Conservation (phyloP, 2,888 invertebrate genomes). For the Yponomeuta evonymella region DNA sequence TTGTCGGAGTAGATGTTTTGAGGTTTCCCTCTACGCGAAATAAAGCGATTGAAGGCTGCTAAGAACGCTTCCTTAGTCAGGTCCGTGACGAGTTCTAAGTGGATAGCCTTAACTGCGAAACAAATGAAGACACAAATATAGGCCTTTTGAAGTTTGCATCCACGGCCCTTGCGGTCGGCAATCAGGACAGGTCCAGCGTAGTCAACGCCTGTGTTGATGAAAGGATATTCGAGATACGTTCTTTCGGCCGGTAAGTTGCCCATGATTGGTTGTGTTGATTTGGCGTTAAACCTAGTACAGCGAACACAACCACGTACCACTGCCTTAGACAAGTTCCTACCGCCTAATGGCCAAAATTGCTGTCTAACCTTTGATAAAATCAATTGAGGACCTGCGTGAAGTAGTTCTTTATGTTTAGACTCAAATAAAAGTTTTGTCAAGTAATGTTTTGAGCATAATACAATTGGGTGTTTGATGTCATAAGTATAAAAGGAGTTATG, state of each 20-base stretch:
- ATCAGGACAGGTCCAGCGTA: constrained; percentile 29
- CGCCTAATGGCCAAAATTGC: neutral
- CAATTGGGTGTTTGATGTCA: too few relatives aligned
- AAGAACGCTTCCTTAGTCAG: constrained; percentile 20
- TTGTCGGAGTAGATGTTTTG: constrained; percentile 19
- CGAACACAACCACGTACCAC: constrained; percentile 12
- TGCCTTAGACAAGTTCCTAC: constrained; percentile 9
- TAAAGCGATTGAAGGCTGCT: constrained; percentile 17
- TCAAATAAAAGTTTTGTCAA: too few relatives aligned
- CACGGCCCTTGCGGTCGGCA: constrained; percentile 20
- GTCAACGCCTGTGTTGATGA: constrained; percentile 22
- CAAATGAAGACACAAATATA: constrained; percentile 23
- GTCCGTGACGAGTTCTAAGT: constrained; percentile 21
- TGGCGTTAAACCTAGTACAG: constrained; percentile 16
- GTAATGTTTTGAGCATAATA: too few relatives aligned
- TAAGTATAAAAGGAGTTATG: too few relatives aligned
- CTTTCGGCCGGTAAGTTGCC: constrained; percentile 20
- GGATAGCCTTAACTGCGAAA: constrained; percentile 20
- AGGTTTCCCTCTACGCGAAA: constrained; percentile 18
- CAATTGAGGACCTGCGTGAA: too few relatives aligned
- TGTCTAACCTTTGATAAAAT: too few relatives aligned
- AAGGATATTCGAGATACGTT: constrained; percentile 15
- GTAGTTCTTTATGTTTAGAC: too few relatives aligned
- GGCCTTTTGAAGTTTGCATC: constrained; percentile 20
- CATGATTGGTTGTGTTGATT: constrained; percentile 9